Conservation (phyloP, 2,888 invertebrate species). For the Synanthedon andrenaeformis region DNA sequence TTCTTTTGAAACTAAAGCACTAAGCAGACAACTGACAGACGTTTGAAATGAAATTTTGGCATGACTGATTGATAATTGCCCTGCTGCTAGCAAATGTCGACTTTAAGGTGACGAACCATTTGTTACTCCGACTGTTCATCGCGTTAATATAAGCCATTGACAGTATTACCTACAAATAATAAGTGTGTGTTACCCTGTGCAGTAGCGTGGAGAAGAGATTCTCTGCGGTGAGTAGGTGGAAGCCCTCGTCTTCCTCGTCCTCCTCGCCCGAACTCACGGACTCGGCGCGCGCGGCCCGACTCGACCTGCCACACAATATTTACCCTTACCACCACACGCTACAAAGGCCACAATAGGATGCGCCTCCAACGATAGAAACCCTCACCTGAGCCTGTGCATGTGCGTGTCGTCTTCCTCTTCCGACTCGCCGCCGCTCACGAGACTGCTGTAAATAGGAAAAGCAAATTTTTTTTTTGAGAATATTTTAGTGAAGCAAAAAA, state of each 20-base stretch:
- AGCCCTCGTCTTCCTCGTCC: constrained; percentile 90
- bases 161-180: too few species aligned
- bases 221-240: constrained; percentile 91
- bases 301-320: constrained; percentile 52
- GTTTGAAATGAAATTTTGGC: too few species aligned
- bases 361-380: too few species aligned
- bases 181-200: constrained; percentile 73
- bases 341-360: too few species aligned
- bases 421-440: constrained; percentile 77
- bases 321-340: constrained; percentile 29
- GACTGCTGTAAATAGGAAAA: constrained; percentile 45
- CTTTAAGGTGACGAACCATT: too few species aligned
- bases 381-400: constrained; percentile 76
- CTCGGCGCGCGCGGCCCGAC: constrained; percentile 79
- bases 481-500: too few species aligned
- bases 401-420: constrained; percentile 78
- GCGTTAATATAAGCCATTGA: too few species aligned
- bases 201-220: constrained; percentile 89
- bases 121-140: too few species aligned
- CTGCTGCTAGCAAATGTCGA: too few species aligned
- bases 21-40: too few species aligned
- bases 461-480: not conserved
- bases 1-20: too few species aligned
- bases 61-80: too few species aligned
- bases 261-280: constrained; percentile 90